These are phyloP conservation scores for Microctenopoma lineatum DNA, from an alignment of 2,797 vertebrate genomes.

Conservation along the genomic window DNA sequence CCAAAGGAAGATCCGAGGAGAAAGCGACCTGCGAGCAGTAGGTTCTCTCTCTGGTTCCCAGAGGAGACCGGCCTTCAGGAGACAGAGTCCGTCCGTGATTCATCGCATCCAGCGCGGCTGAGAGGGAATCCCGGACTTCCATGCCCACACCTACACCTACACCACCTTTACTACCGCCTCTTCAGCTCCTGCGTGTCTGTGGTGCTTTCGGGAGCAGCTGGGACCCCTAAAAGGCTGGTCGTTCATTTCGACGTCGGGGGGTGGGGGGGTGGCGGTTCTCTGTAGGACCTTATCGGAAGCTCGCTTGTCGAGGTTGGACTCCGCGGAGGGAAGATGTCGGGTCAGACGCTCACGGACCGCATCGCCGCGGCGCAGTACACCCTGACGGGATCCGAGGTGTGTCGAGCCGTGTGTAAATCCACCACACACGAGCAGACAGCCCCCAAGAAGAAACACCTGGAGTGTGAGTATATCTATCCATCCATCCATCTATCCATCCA, in stretches of 20 bases:
- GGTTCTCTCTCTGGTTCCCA: background rate
- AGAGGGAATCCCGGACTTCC: slow-evolving; percentile 27
- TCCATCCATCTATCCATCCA: slow-evolving; percentile 32
- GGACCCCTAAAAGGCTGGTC: slow-evolving; percentile 55
- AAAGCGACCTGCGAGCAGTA: background rate
- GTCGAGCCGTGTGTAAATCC: slow-evolving; percentile 96
- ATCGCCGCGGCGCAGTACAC: slow-evolving; percentile 99
- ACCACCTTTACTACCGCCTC: background rate
- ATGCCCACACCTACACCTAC: no score
- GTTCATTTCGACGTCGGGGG: slow-evolving; percentile 12
- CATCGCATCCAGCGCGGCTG: slow-evolving; percentile 16
- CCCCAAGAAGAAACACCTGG: slow-evolving; percentile 99
- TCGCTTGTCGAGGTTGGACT: slow-evolving; percentile 51
- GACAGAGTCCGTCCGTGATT: slow-evolving; percentile 37
- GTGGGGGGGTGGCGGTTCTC: slow-evolving; percentile 48
- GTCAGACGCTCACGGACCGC: slow-evolving; percentile 98
- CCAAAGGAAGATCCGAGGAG: background rate
- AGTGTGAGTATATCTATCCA: slow-evolving; percentile 89
- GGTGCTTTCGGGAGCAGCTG: slow-evolving; percentile 47
- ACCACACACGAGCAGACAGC: slow-evolving; percentile 98
- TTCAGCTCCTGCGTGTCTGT: slow-evolving; percentile 9
- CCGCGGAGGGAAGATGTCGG: slow-evolving; percentile 92
- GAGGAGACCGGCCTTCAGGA: slow-evolving; percentile 15
- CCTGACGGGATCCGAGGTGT: slow-evolving; percentile 96
- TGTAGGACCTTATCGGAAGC: slow-evolving; percentile 67